A percentile compares a stretch with the other conserved stretches of the same genome.
Evolutionary conservation across 2,797 vertebrate genomes (phyloP).

Genomic region (Lycodopsis pacificus): DNA sequence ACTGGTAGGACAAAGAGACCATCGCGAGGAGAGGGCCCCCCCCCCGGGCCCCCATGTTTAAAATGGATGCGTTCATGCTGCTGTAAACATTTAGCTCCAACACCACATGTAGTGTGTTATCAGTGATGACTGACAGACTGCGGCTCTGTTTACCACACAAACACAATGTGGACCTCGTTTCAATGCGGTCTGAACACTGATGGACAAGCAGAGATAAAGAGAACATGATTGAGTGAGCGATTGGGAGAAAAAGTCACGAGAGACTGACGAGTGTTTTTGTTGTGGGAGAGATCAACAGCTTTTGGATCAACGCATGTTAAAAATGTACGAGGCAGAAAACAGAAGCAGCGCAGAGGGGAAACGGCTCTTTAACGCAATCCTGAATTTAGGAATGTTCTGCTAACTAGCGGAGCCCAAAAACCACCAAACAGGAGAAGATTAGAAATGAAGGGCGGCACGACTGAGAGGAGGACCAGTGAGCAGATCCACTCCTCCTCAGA

Average conservation of each 20-base stretch:
- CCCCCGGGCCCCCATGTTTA: too few relatives aligned
- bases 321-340: background rate
- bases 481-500: conserved; percentile 25
- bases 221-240: conserved; percentile 34
- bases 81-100: conserved; percentile 34
- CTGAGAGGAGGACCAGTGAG: conserved; percentile 5
- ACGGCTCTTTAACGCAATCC: conserved; percentile 19
- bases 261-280: background rate
- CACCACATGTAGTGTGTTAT: conserved; percentile 31
- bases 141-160: conserved; percentile 29
- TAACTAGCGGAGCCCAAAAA: conserved; percentile 28
- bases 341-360: conserved; percentile 26
- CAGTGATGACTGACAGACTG: conserved; percentile 48
- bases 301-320: background rate
- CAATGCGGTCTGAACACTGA: conserved; percentile 26
- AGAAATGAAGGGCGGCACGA: conserved; percentile 17
- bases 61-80: conserved; percentile 30
- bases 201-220: conserved; percentile 18
- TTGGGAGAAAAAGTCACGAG: background rate
- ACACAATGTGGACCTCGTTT: conserved; percentile 24
- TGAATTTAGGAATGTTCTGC: conserved; percentile 20
- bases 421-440: conserved; percentile 6
- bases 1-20: background rate
- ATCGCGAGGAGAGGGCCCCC: background rate
- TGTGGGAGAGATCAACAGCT: too few relatives aligned